These are phyloP conservation scores for Dione vanillae DNA, from an alignment of 2,888 invertebrate genomes.

Conservation along the genomic window DNA sequence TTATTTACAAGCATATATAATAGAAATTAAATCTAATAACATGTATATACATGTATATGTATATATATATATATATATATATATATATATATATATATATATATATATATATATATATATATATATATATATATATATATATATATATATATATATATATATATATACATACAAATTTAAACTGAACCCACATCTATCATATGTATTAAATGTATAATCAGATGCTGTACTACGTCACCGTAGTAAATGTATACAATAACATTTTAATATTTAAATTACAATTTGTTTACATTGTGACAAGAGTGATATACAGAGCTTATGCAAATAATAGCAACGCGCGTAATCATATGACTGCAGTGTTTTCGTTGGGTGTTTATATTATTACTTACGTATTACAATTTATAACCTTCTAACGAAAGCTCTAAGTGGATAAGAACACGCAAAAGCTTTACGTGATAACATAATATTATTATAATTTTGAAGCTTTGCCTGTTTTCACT, in stretches of 20 bases:
- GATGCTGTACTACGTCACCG: neutral
- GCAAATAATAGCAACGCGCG: neutral
- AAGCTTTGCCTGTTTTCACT: neutral
- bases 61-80: too few relatives aligned
- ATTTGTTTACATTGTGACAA: neutral
- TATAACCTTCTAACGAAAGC: neutral
- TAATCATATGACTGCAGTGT: conserved; percentile 15
- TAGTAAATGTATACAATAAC: neutral
- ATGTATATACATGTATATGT: too few relatives aligned
- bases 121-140: too few relatives aligned
- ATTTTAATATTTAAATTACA: neutral
- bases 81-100: too few relatives aligned
- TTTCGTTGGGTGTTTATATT: neutral
- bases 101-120: too few relatives aligned
- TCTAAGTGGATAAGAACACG: neutral
- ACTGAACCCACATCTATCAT: neutral
- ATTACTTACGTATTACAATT: conserved; percentile 8
- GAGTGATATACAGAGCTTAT: neutral
- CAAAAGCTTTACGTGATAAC: neutral
- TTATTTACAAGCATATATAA: too few relatives aligned
- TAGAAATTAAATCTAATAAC: too few relatives aligned
- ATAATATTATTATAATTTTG: neutral
- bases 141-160: too few relatives aligned
- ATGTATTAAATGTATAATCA: neutral
- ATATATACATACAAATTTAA: too few relatives aligned